phyloP scores from a whole-genome alignment of 2,888 invertebrate genomes.

The Apotomis betuletana region DNA sequence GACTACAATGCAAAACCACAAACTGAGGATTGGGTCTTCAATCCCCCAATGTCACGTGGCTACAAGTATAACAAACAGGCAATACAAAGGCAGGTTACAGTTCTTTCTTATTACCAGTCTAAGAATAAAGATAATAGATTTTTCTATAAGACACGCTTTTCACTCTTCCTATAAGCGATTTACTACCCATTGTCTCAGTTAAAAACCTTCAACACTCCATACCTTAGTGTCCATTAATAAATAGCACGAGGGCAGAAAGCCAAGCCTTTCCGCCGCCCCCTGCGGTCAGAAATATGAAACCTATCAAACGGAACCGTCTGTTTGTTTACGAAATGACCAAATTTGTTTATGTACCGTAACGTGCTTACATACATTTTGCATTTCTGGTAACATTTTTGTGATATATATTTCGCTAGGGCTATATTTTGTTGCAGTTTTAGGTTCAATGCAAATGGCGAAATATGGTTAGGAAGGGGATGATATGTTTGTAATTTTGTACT shows the following conservation, averaged over 20 bases:
- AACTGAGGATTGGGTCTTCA: no score
- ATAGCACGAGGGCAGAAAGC: constrained; percentile 63
- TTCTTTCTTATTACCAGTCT: no score
- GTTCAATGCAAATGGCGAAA: constrained; percentile 3
- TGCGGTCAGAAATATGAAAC: constrained; percentile 70
- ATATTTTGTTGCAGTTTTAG: constrained; percentile 25
- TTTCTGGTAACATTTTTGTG: constrained; percentile 34
- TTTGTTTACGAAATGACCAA: constrained; percentile 61
- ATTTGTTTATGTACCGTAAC: constrained; percentile 56
- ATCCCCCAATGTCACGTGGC: no score
- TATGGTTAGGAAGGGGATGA: neutral
- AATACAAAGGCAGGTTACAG: no score
- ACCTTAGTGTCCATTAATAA: constrained; percentile 61
- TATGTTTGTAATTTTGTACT: constrained; percentile 3
- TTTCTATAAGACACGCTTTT: neutral
- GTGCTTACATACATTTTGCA: constrained; percentile 41
- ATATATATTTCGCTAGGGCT: constrained; percentile 19
- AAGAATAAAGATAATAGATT: neutral
- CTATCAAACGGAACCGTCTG: constrained; percentile 65
- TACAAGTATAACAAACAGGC: no score
- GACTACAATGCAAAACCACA: no score
- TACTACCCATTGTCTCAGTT: constrained; percentile 47
- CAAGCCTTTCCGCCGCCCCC: constrained; percentile 69
- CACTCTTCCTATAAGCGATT: no score
- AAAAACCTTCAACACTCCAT: constrained; percentile 50